phyloP scores from a whole-genome alignment of 2,888 invertebrate genomes.

The Acheta domesticus region DNA sequence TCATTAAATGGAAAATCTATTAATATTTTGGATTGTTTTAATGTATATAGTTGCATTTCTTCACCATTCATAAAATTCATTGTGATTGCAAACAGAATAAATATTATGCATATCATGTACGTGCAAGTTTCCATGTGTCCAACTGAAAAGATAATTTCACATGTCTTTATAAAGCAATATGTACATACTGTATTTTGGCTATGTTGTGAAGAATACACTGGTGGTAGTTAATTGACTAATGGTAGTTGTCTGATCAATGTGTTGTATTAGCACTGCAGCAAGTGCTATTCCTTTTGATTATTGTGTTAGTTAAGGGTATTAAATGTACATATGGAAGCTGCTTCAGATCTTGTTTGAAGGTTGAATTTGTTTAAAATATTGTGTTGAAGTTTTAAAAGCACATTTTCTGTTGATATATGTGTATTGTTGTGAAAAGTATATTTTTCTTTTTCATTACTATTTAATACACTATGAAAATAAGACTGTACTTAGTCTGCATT shows the following conservation, averaged over 20 bases:
- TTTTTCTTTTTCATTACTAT: no score
- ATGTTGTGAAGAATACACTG: background rate
- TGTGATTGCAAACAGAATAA: slow-evolving; percentile 21
- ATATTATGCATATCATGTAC: slow-evolving; percentile 24
- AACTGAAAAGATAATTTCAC: slow-evolving; percentile 9
- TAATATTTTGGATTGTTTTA: background rate
- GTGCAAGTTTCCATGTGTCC: slow-evolving; percentile 22
- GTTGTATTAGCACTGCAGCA: background rate
- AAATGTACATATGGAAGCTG: no score
- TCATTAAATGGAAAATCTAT: no score
- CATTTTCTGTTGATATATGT: no score
- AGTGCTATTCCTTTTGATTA: no score
- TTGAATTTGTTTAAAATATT: no score
- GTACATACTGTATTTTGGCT: slow-evolving; percentile 22
- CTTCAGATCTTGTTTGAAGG: no score
- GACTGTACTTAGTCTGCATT: no score
- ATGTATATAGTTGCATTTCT: background rate
- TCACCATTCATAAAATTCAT: background rate
- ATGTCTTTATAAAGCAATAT: slow-evolving; percentile 22
- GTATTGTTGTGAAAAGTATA: no score
- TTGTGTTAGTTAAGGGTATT: no score
- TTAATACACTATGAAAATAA: no score
- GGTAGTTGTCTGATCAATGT: background rate
- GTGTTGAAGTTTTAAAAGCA: no score
- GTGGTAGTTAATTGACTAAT: slow-evolving; percentile 1